Conservation (phyloP, 2,797 vertebrate genomes). For the Mustela erminea region DNA sequence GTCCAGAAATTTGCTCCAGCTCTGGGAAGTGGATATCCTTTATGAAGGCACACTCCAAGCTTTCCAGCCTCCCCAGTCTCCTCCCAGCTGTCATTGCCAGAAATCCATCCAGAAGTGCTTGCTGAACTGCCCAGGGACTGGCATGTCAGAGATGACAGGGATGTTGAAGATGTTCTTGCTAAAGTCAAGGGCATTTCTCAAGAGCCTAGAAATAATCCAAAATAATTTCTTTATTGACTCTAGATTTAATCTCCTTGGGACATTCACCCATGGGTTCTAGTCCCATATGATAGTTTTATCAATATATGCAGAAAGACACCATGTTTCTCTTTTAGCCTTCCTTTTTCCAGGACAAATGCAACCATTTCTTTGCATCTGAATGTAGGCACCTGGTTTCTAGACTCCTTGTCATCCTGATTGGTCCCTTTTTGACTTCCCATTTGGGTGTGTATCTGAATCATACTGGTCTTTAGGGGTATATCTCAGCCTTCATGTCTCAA, state of each 20-base stretch:
- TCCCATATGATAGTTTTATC: background rate
- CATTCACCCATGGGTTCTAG: background rate
- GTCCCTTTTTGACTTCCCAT: background rate
- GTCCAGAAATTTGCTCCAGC: background rate
- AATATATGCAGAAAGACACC: slow-evolving; percentile 11
- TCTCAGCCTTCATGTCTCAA: background rate
- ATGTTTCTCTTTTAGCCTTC: background rate
- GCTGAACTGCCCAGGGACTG: background rate
- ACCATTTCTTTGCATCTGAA: background rate
- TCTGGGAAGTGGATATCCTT: background rate
- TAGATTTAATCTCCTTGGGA: slow-evolving; percentile 26
- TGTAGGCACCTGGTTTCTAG: background rate
- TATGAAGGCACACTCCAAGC: background rate
- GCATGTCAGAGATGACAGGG: background rate
- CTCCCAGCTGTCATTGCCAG: background rate
- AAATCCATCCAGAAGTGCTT: background rate
- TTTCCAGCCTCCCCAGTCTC: background rate
- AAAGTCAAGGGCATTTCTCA: background rate
- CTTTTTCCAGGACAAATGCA: background rate
- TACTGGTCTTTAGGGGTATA: background rate
- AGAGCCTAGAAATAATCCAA: slow-evolving; percentile 25
- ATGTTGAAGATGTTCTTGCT: background rate
- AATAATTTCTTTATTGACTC: background rate
- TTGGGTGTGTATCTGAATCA: background rate
- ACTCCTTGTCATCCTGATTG: background rate